Evolutionary conservation across 2,888 invertebrate species (phyloP).

Genomic region (Caenorhabditis sp.): DNA sequence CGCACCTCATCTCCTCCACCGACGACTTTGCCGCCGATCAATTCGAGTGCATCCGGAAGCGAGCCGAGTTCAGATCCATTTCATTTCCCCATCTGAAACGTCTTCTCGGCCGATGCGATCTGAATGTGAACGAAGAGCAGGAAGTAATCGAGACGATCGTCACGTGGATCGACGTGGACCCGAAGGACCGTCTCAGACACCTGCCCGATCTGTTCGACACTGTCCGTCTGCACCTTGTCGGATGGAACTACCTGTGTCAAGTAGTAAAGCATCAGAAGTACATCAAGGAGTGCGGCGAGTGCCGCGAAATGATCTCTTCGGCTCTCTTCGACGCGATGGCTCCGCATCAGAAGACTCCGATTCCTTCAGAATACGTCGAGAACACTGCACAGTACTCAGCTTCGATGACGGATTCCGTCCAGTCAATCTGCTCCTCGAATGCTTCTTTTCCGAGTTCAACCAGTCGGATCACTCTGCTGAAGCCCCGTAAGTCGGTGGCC

Average conservation of each 20-base stretch:
- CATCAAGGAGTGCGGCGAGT: constrained; percentile 69
- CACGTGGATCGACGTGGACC: constrained; percentile 80
- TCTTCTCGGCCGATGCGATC: constrained; percentile 66
- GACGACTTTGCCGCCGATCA: constrained; percentile 69
- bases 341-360: neutral
- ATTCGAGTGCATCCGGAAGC: constrained; percentile 41
- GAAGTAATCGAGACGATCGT: constrained; percentile 80
- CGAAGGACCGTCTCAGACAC: constrained; percentile 71
- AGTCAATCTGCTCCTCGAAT: constrained; percentile 12
- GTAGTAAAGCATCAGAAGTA: constrained; percentile 63
- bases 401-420: constrained; percentile 59
- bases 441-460: neutral
- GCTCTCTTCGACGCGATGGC: constrained; percentile 76
- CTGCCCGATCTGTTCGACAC: constrained; percentile 60
- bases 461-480: neutral
- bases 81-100: constrained; percentile 63
- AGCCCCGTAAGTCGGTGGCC: constrained; percentile 81
- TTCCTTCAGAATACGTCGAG: constrained; percentile 6
- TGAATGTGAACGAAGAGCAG: constrained; percentile 67
- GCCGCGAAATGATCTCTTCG: constrained; percentile 80
- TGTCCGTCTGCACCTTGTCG: constrained; percentile 80
- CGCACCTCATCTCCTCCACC: constrained; percentile 62
- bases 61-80: constrained; percentile 66
- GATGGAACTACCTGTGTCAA: constrained; percentile 78
- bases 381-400: constrained; percentile 34